phyloP scores from a whole-genome alignment of 2,888 invertebrate genomes.

The Psococerastis gibbosa region DNA sequence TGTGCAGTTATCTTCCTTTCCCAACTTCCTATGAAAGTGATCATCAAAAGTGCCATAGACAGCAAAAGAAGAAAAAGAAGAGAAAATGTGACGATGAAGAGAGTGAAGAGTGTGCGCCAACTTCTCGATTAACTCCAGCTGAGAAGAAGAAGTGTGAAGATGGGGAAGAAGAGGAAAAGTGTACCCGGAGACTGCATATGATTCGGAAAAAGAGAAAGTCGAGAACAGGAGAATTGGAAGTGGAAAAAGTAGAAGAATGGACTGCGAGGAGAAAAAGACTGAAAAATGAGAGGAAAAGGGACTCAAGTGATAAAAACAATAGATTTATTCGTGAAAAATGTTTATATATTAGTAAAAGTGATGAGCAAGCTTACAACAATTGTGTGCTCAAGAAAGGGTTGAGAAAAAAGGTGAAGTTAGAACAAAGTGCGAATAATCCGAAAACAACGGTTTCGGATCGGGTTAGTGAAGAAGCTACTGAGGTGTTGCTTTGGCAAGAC shows the following conservation, averaged over 20 bases:
- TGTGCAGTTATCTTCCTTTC: slow-evolving; percentile 15
- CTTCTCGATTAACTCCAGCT: slow-evolving; percentile 10
- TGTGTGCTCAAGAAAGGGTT: slow-evolving; percentile 6
- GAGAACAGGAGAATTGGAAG: slow-evolving; percentile 25
- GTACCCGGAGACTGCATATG: slow-evolving; percentile 16
- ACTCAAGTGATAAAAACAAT: slow-evolving; percentile 19
- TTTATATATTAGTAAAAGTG: slow-evolving; percentile 8
- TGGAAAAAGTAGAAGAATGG: background rate
- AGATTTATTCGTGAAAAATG: too few relatives aligned
- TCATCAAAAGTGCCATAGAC: slow-evolving; percentile 18
- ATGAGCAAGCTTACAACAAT: slow-evolving; percentile 8
- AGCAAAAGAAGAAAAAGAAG: slow-evolving; percentile 31
- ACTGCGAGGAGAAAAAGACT: slow-evolving; percentile 4
- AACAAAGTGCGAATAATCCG: background rate
- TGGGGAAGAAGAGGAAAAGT: slow-evolving; percentile 30
- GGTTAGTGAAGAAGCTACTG: background rate
- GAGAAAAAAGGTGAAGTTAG: slow-evolving; percentile 10
- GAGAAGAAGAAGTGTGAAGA: slow-evolving; percentile 28
- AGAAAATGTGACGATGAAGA: slow-evolving; percentile 23
- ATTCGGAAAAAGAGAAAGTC: slow-evolving; percentile 24
- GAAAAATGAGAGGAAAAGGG: slow-evolving; percentile 12
- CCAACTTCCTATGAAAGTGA: background rate
- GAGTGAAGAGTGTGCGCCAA: slow-evolving; percentile 17
- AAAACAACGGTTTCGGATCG: background rate
- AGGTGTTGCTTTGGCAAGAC: background rate